Percentiles rank a stretch among this genome's conserved stretches.
Evolutionary conservation across 2,113 vertebrate species (phyloP).

Genomic region (Jacana jacana): DNA sequence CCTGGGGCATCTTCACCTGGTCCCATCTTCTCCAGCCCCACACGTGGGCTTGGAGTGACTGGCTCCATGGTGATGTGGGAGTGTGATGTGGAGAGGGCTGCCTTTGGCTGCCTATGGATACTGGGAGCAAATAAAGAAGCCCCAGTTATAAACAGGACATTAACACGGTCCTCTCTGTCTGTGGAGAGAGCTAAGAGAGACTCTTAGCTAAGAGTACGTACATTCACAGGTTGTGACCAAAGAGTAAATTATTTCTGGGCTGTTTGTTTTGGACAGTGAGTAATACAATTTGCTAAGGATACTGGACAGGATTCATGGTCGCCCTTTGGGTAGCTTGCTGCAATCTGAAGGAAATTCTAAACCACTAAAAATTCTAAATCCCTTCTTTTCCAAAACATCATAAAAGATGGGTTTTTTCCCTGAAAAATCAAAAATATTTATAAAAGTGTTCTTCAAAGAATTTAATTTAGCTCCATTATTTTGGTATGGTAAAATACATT

Average conservation of each 20-base stretch:
- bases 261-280: not conserved
- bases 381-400: not conserved
- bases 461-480: not conserved
- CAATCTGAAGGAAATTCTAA: not conserved
- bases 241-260: not conserved
- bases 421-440: not conserved
- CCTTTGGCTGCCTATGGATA: not conserved
- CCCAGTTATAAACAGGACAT: not conserved
- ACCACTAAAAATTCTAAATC: not conserved
- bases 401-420: not conserved
- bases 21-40: not conserved
- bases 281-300: too few species aligned
- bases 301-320: not conserved
- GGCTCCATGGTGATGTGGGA: too few species aligned
- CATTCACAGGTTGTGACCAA: not conserved
- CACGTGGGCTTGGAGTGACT: not conserved
- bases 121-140: accelerated
- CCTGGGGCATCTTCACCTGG: not conserved
- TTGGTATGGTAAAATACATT: not conserved
- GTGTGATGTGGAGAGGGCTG: not conserved
- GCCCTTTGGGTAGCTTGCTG: not conserved
- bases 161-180: not conserved
- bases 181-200: too few species aligned
- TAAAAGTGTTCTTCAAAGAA: not conserved
- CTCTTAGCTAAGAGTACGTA: not conserved